These are phyloP conservation scores for Poeciliopsis turrubarensis DNA, from an alignment of 2,113 vertebrate genomes.

Conservation along the genomic window DNA sequence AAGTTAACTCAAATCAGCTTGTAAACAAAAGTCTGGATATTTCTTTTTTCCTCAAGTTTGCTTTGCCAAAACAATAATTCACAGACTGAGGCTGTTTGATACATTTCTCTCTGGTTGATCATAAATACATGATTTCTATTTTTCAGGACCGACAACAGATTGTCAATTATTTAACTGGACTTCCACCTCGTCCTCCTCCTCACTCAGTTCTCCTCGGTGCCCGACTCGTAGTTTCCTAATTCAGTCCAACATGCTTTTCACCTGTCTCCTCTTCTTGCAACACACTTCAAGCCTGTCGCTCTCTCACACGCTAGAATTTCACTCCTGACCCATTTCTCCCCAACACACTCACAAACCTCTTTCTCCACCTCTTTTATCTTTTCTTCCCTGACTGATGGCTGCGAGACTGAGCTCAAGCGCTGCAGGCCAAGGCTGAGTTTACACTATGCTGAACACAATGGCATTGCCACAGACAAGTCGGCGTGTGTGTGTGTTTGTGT, in stretches of 20 bases:
- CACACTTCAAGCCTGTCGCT: conserved; percentile 34
- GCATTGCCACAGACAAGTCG: conserved; percentile 8
- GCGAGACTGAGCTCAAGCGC: conserved; percentile 16
- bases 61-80: background rate
- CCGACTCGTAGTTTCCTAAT: conserved; percentile 2
- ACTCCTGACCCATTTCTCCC: conserved; percentile 32
- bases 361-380: conserved; percentile 39
- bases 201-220: background rate
- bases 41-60: background rate
- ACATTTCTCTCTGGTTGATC: background rate
- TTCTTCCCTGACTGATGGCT: conserved; percentile 32
- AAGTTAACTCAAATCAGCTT: background rate
- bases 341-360: conserved; percentile 6
- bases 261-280: conserved; percentile 26
- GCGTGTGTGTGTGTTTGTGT: conserved; percentile 7
- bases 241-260: conserved; percentile 26
- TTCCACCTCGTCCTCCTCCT: conserved; percentile 1
- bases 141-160: background rate
- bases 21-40: background rate
- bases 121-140: background rate
- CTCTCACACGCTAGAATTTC: conserved; percentile 41
- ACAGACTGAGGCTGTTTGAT: background rate
- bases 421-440: conserved; percentile 5
- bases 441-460: conserved; percentile 4
- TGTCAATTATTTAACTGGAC: background rate